Percentiles rank a stretch among this genome's conserved stretches.
Evolutionary conservation across 92 coral and sea anemone genomes (phyloP).

Genomic region (Pocillopora grandis): DNA sequence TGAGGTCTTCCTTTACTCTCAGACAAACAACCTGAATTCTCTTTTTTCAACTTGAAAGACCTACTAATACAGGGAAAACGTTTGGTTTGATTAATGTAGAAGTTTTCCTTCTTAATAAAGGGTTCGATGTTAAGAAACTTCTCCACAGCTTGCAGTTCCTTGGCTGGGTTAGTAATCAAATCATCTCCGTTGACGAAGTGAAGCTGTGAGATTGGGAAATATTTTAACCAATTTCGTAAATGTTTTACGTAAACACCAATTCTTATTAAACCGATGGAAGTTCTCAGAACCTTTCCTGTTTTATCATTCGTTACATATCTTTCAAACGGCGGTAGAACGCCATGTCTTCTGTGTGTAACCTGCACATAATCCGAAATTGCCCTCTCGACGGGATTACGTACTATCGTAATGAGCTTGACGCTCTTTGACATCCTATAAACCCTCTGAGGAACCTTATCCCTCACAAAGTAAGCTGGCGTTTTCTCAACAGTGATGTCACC

Average conservation of each 20-base stretch:
- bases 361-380: slow-evolving; percentile 87
- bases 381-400: slow-evolving; percentile 78
- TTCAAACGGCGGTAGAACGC: slow-evolving; percentile 49
- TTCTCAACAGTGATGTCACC: slow-evolving; percentile 70
- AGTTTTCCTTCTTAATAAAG: slow-evolving; percentile 40
- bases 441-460: slow-evolving; percentile 64
- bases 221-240: slow-evolving; percentile 58
- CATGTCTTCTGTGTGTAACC: slow-evolving; percentile 13
- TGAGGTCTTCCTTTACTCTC: slow-evolving; percentile 57
- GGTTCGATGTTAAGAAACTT: slow-evolving; percentile 55
- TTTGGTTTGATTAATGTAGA: slow-evolving; percentile 65
- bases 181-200: slow-evolving; percentile 71
- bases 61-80: slow-evolving; percentile 57
- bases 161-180: slow-evolving; percentile 44
- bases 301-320: slow-evolving; percentile 35
- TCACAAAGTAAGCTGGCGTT: slow-evolving; percentile 88
- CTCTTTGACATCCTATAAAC: slow-evolving; percentile 60
- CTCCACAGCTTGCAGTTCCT: slow-evolving; percentile 61
- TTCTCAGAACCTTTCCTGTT: slow-evolving; percentile 33
- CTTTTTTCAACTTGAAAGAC: no score
- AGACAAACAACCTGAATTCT: slow-evolving; percentile 43
- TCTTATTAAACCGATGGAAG: slow-evolving; percentile 21
- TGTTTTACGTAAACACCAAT: slow-evolving; percentile 61
- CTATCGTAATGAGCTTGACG: slow-evolving; percentile 66
- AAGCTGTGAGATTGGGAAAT: slow-evolving; percentile 58